These are phyloP conservation scores for Urosaurus nigricauda DNA, from an alignment of 2,797 vertebrate genomes.

Conservation along the genomic window DNA sequence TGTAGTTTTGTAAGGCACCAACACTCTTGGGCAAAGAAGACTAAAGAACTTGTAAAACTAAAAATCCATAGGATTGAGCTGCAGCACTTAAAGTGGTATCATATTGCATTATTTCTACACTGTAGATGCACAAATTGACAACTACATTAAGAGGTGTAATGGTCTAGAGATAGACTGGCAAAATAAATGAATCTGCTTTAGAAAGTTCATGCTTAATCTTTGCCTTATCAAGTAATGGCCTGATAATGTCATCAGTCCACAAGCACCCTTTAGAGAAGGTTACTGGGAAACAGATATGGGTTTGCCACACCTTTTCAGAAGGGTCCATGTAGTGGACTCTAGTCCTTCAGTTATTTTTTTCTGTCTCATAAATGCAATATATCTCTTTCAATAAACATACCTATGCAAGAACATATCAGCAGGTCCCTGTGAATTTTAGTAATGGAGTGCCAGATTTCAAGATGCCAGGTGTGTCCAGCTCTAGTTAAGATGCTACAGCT, in stretches of 20 bases:
- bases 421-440: too few species aligned
- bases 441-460: neutral
- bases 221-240: slow-evolving; percentile 74
- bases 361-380: neutral
- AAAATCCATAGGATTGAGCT: too few species aligned
- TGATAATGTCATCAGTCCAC: slow-evolving; percentile 73
- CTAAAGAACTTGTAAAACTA: too few species aligned
- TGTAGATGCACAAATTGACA: slow-evolving; percentile 50
- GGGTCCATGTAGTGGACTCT: slow-evolving; percentile 19
- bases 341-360: neutral
- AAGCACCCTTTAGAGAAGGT: slow-evolving; percentile 65
- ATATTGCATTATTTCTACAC: too few species aligned
- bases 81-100: too few species aligned
- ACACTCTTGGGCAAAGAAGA: too few species aligned
- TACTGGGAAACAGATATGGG: slow-evolving; percentile 58
- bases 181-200: slow-evolving; percentile 72
- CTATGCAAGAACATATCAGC: too few species aligned
- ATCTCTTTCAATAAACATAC: too few species aligned
- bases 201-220: slow-evolving; percentile 76
- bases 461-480: neutral
- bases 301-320: slow-evolving; percentile 60
- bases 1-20: too few species aligned
- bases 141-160: slow-evolving; percentile 66
- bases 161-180: slow-evolving; percentile 70
- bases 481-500: neutral